phyloP scores from a whole-genome alignment of 1,140 invertebrate species.

The Drosophila varians region DNA sequence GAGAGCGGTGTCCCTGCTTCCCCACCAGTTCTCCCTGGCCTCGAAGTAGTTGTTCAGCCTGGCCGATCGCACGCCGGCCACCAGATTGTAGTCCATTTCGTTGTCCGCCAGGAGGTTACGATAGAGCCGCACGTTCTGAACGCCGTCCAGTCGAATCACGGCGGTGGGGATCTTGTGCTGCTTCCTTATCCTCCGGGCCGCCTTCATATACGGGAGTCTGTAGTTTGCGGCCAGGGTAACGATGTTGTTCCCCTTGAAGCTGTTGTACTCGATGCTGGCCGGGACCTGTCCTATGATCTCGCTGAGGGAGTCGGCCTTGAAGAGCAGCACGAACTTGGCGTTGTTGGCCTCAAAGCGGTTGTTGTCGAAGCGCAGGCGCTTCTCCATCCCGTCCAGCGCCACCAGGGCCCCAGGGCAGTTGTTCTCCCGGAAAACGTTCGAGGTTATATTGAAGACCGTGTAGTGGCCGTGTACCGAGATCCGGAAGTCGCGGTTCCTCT shows the following conservation, averaged over 20 bases:
- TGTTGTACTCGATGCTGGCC: slow-evolving; percentile 92
- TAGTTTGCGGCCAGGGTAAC: slow-evolving; percentile 56
- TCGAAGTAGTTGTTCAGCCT: slow-evolving; percentile 94
- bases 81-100: slow-evolving; percentile 93
- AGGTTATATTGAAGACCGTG: slow-evolving; percentile 91
- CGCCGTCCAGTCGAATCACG: slow-evolving; percentile 95
- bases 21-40: slow-evolving; percentile 98
- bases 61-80: slow-evolving; percentile 95
- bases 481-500: slow-evolving; percentile 93
- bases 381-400: slow-evolving; percentile 97
- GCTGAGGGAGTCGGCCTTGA: slow-evolving; percentile 95
- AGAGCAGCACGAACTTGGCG: slow-evolving; percentile 94
- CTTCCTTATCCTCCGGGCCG: slow-evolving; percentile 40
- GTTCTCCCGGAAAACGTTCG: slow-evolving; percentile 94
- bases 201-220: slow-evolving; percentile 54
- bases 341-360: slow-evolving; percentile 92
- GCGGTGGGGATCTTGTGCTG: slow-evolving; percentile 87
- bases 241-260: slow-evolving; percentile 90
- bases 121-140: slow-evolving; percentile 96
- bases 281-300: slow-evolving; percentile 94
- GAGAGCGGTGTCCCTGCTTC: slow-evolving; percentile 87
- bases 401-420: slow-evolving; percentile 92
- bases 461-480: slow-evolving; percentile 96
- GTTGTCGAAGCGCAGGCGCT: slow-evolving; percentile 92
- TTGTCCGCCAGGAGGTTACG: slow-evolving; percentile 96